phyloP scores from a whole-genome alignment of 1,140 invertebrate genomes.

The Monochamus saltuarius region DNA sequence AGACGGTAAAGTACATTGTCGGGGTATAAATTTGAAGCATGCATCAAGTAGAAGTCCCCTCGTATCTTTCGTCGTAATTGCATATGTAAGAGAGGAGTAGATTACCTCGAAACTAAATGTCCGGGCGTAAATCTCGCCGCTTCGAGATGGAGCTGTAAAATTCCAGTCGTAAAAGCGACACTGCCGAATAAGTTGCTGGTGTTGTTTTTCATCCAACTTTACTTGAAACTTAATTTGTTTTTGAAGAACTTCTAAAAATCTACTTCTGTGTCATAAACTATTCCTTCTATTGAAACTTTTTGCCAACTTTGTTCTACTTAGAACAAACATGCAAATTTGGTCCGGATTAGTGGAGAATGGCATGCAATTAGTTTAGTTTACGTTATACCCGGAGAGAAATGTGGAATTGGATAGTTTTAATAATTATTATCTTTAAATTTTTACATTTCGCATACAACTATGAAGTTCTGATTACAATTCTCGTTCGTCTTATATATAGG shows the following conservation, averaged over 20 bases:
- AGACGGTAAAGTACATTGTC: neutral
- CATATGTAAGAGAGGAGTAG: conserved; percentile 22
- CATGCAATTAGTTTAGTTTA: no score
- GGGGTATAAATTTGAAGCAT: conserved; percentile 15
- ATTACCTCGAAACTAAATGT: conserved; percentile 28
- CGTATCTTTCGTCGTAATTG: conserved; percentile 15
- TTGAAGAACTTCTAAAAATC: conserved; percentile 29
- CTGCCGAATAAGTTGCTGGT: conserved; percentile 19
- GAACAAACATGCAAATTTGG: no score
- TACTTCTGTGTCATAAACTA: conserved; percentile 18
- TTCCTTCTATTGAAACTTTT: conserved; percentile 12
- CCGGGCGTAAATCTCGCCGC: conserved; percentile 18
- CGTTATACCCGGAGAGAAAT: no score
- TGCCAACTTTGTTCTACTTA: no score
- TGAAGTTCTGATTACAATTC: no score
- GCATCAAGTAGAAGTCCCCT: conserved; percentile 11
- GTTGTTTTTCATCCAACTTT: conserved; percentile 33
- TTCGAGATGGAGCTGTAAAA: conserved; percentile 26
- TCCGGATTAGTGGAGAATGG: no score
- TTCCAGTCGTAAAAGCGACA: conserved; percentile 30
- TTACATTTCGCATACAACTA: no score
- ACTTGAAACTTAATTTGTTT: conserved; percentile 31
- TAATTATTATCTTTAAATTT: no score
- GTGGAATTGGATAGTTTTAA: no score
- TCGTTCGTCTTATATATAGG: no score